phyloP scores from a whole-genome alignment of 2,888 invertebrate species.

The Drosophila vallismaia region DNA sequence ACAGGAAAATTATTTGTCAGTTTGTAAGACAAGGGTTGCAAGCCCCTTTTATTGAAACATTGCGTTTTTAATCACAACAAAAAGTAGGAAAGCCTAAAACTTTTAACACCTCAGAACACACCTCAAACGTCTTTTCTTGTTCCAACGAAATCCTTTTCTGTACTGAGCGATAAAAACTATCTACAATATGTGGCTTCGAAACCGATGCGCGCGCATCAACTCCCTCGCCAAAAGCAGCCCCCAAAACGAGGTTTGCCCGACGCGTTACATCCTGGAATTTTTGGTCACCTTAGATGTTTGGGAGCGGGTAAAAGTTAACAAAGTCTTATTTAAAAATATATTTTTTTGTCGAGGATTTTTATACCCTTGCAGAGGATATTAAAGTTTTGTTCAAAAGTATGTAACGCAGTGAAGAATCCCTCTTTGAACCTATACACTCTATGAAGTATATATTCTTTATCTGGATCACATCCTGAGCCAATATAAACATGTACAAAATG shows the following conservation, averaged over 20 bases:
- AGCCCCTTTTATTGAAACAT: neutral
- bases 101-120: constrained; percentile 9
- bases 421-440: no score
- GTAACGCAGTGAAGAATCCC: no score
- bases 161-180: constrained; percentile 51
- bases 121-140: constrained; percentile 52
- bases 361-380: no score
- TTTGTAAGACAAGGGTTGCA: neutral
- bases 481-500: no score
- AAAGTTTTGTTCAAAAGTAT: no score
- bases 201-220: constrained; percentile 2
- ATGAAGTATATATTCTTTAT: no score
- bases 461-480: no score
- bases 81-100: neutral
- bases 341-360: no score
- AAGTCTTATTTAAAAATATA: no score
- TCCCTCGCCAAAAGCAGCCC: neutral
- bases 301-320: no score
- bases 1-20: neutral
- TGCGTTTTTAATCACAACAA: neutral
- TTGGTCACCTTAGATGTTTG: neutral
- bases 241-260: neutral
- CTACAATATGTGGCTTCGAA: neutral
- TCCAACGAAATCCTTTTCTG: constrained; percentile 56
- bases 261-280: neutral